Evolutionary conservation across 2,888 invertebrate genomes (phyloP), one percentile per base, ranked within the genome.

Genomic region (Prosapia bicincta): DNA sequence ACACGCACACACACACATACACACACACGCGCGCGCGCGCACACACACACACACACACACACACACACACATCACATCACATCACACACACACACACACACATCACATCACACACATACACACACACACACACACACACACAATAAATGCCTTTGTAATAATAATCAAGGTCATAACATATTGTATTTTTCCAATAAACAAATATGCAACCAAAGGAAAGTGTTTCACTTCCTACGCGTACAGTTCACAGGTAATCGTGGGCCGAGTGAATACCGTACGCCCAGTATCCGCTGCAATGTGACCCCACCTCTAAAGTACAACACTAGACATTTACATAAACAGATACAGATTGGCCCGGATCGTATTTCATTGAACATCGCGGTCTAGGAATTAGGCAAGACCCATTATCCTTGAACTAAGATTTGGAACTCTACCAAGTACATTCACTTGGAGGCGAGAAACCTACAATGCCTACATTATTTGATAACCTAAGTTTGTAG

Each of bases 1-100:
- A 26, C 68, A 68, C 68, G 26, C 68, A 68, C 68, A 26, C 68
- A 68, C 68, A 26, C 68, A 68, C 68, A 15, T 24, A 23, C 68
- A 15, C 68, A 68, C 68, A 26, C 68, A 68, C 5, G 13, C 65
- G 65, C 65, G 24, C 65, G 65, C 30, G 30, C 30, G 9, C n/a
- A n/a, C n/a, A 30, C 30, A 5, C 30, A 30, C 30, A 30, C 30
- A 30, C 30, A 9, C 30, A 30, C 30, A 30, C 30, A 9, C 9
- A 9, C 65, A 65, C 65, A 23, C 68, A 68, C 68, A 15, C 68
- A 23, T n/a, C 68, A 3, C 69, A 28, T 30, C 3, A 26, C 3
- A 1, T 5, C 70, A 9, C 28, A 30, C 70, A 10, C 70, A 24
- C 30, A 26, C 70, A 20, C 30, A 32, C 70, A n/a, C 10, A 23